Conservation (phyloP, 2,113 vertebrate genomes). For the Coryphaenoides rupestris region DNA sequence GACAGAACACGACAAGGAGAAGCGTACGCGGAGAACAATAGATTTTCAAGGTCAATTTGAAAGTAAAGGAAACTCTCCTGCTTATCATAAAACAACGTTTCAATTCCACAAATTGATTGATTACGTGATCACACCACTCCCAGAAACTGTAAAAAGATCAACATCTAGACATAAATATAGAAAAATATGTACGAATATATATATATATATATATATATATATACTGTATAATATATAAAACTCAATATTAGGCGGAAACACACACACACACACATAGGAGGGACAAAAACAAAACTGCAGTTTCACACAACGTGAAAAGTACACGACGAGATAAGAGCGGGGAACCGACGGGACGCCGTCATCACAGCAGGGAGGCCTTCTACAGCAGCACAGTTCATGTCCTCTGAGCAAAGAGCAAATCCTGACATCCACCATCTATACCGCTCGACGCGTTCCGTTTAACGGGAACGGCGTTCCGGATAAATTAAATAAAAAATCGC, state of each 20-base stretch:
- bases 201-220: constrained; percentile 57
- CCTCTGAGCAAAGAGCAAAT: constrained; percentile 66
- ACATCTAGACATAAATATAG: constrained; percentile 58
- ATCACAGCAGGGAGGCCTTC: constrained; percentile 66
- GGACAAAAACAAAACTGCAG: constrained; percentile 47
- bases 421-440: constrained; percentile 53
- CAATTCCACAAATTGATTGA: constrained; percentile 45
- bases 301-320: constrained; percentile 52
- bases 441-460: constrained; percentile 41
- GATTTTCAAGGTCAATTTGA: constrained; percentile 41
- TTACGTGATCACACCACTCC: constrained; percentile 67
- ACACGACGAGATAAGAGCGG: constrained; percentile 64
- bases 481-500: constrained; percentile 22
- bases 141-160: constrained; percentile 48
- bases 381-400: constrained; percentile 75
- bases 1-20: constrained; percentile 24
- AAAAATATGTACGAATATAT: constrained; percentile 61
- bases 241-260: constrained; percentile 43
- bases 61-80: constrained; percentile 38
- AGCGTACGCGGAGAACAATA: constrained; percentile 26
- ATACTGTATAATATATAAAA: constrained; percentile 38
- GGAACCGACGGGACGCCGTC: too few relatives aligned
- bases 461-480: too few relatives aligned
- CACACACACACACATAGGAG: constrained; percentile 48
- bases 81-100: constrained; percentile 27